These are phyloP conservation scores for Gastrophryne carolinensis DNA, from an alignment of 2,797 vertebrate species.

Conservation along the genomic window DNA sequence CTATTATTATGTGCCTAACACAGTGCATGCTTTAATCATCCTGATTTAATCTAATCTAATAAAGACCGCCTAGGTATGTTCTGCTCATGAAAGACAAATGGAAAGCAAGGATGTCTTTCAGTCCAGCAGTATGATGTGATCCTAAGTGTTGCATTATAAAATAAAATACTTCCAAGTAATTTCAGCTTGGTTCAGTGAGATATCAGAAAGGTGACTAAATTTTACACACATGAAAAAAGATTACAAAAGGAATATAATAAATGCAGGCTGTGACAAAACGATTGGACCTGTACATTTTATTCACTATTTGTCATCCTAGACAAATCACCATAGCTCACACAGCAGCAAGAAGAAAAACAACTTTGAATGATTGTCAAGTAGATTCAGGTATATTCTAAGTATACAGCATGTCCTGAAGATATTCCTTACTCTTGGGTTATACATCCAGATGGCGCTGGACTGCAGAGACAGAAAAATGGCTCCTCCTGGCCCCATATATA, in stretches of 20 bases:
- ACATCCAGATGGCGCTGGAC: no score
- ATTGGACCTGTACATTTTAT: not conserved
- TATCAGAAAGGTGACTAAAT: conserved; percentile 3
- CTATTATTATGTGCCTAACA: conserved; percentile 68
- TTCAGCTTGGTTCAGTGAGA: not conserved
- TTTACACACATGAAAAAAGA: not conserved
- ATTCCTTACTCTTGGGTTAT: no score
- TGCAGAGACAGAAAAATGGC: no score
- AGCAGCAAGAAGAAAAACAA: not conserved
- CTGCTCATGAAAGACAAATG: conserved; percentile 52
- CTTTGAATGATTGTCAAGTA: not conserved
- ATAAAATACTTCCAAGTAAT: conserved; percentile 13
- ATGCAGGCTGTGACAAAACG: not conserved
- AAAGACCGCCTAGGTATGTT: conserved; percentile 63
- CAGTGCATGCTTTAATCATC: conserved; percentile 61
- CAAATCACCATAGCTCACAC: not conserved
- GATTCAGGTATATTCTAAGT: no score
- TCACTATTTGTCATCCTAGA: not conserved
- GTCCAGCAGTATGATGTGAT: not conserved
- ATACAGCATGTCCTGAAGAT: no score
- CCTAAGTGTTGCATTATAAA: not conserved
- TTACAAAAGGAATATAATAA: conserved; percentile 4
- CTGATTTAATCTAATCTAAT: conserved; percentile 70
- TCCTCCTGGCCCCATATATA: no score
- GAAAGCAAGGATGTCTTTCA: not conserved